These are phyloP conservation scores for Thalassophryne amazonica DNA, from an alignment of 2,797 vertebrate genomes.

Conservation along the genomic window DNA sequence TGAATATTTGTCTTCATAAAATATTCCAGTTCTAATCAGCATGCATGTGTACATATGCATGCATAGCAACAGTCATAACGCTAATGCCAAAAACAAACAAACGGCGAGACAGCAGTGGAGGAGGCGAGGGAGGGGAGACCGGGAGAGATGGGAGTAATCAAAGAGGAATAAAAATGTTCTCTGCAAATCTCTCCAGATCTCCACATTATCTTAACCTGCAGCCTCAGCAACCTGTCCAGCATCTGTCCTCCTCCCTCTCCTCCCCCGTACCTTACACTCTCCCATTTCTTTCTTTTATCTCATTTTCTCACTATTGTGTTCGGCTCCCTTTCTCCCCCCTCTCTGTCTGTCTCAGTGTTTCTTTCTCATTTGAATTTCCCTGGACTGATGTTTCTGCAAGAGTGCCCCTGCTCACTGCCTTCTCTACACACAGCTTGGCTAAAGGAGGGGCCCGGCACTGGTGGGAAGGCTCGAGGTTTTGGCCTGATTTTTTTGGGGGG, in stretches of 20 bases:
- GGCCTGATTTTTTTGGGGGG: conserved; percentile 65
- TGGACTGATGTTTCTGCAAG: conserved; percentile 97
- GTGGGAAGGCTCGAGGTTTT: conserved; percentile 68
- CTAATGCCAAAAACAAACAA: conserved; percentile 78
- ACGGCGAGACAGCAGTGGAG: conserved; percentile 74
- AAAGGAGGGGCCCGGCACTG: conserved; percentile 61
- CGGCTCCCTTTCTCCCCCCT: conserved; percentile 43
- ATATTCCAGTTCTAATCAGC: conserved; percentile 74
- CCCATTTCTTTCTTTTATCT: conserved; percentile 72
- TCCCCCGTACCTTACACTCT: conserved; percentile 55
- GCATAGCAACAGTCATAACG: conserved; percentile 57
- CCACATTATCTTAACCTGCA: conserved; percentile 82
- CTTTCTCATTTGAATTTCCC: conserved; percentile 90
- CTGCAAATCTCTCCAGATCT: conserved; percentile 83
- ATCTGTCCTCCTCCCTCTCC: conserved; percentile 41
- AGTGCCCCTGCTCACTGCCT: conserved; percentile 86
- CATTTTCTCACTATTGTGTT: conserved; percentile 83
- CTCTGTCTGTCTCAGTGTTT: conserved; percentile 64
- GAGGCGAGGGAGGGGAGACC: conserved; percentile 51
- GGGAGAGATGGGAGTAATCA: conserved; percentile 74
- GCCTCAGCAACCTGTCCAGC: conserved; percentile 77
- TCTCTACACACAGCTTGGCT: conserved; percentile 66
- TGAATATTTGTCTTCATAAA: conserved; percentile 64
- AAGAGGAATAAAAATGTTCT: conserved; percentile 87
- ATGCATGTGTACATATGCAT: conserved; percentile 67